Evolutionary conservation across 2,113 vertebrate species (phyloP).

Genomic region (Equus przewalskii): DNA sequence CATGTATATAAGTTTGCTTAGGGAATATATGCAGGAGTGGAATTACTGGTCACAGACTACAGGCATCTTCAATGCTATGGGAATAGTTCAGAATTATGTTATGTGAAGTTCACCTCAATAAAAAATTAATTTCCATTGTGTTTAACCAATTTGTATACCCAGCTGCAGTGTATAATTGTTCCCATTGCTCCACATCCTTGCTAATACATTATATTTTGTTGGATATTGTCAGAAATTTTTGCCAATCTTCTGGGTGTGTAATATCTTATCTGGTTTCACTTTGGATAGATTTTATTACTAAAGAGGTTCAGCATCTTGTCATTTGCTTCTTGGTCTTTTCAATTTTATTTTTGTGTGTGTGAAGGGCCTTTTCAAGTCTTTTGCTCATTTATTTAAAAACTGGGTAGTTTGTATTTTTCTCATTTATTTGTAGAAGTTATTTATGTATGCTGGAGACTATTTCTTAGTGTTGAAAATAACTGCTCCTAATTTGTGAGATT

Average conservation of each 20-base stretch:
- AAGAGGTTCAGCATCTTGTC: not conserved
- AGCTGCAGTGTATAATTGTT: not conserved
- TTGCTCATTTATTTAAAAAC: constrained; percentile 40
- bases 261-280: constrained; percentile 46
- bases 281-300: constrained; percentile 37
- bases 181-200: not conserved
- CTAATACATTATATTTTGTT: constrained; percentile 42
- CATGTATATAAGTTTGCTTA: not conserved
- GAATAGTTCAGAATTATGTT: constrained; percentile 28
- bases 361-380: not conserved
- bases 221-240: constrained; percentile 21
- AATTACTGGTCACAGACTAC: not conserved
- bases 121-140: constrained; percentile 18
- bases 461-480: not conserved
- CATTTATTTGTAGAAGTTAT: constrained; percentile 4
- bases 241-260: not conserved
- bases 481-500: not conserved
- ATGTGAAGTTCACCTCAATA: constrained; percentile 8
- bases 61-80: not conserved
- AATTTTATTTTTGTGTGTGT: not conserved
- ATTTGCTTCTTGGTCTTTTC: constrained; percentile 36
- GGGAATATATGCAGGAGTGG: not conserved
- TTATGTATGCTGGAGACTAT: constrained; percentile 19
- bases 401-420: constrained; percentile 13
- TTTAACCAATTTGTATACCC: not conserved